Conservation (phyloP, 2,797 vertebrate species). For the Cuculus canorus region DNA sequence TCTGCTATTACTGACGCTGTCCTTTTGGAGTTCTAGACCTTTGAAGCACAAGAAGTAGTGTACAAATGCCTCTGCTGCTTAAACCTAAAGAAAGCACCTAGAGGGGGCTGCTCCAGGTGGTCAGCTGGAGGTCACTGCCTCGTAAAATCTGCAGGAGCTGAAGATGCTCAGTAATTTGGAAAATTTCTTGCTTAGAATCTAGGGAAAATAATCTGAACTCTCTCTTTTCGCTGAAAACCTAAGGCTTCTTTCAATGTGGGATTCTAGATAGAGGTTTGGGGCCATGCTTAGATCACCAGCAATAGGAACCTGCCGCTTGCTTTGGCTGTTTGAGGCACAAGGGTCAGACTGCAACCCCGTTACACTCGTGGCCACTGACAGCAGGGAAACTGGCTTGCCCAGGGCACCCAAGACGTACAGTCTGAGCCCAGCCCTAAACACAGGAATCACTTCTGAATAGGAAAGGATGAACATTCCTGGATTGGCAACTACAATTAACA, state of each 20-base stretch:
- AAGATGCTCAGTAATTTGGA: not conserved
- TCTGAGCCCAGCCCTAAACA: not conserved
- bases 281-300: not conserved
- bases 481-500: not conserved
- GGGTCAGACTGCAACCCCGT: not conserved
- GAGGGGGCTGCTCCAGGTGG: not conserved
- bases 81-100: not conserved
- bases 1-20: accelerated
- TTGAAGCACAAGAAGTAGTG: not conserved
- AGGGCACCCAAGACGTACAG: not conserved
- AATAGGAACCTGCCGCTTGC: not conserved
- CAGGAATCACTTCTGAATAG: not conserved
- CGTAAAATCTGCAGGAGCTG: not conserved
- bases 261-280: not conserved
- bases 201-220: not conserved
- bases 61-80: not conserved
- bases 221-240: not conserved
- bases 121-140: not conserved
- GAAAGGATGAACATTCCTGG: not conserved
- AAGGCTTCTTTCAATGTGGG: not conserved
- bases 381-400: not conserved
- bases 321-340: not conserved
- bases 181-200: not conserved
- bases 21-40: not conserved
- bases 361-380: not conserved